Evolutionary conservation across 2,797 vertebrate genomes (phyloP).

Genomic region (Botia kubotai): DNA sequence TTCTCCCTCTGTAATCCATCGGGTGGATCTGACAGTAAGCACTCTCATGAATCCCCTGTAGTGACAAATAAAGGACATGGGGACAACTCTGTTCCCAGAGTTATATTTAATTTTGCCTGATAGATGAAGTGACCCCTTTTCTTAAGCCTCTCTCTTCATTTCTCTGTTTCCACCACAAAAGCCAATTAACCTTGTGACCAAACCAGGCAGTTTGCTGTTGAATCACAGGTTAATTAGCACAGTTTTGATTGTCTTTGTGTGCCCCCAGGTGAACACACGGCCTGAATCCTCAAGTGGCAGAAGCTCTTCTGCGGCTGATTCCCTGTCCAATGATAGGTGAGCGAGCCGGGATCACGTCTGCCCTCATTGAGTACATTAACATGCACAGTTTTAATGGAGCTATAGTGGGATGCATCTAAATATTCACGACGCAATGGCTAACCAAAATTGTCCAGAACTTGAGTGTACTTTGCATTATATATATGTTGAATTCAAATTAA

Average conservation of each 20-base stretch:
- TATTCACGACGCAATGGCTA: too few species aligned
- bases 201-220: slow-evolving; percentile 76
- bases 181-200: slow-evolving; percentile 84
- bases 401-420: neutral
- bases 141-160: slow-evolving; percentile 33
- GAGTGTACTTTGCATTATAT: too few species aligned
- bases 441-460: too few species aligned
- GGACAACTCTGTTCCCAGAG: slow-evolving; percentile 48
- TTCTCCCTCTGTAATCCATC: slow-evolving; percentile 46
- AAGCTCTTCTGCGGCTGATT: slow-evolving; percentile 79
- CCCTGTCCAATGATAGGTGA: slow-evolving; percentile 93
- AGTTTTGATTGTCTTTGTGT: slow-evolving; percentile 55
- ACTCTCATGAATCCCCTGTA: slow-evolving; percentile 46
- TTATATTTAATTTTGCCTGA: slow-evolving; percentile 48
- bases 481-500: too few species aligned
- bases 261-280: slow-evolving; percentile 90
- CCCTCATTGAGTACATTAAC: neutral
- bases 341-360: slow-evolving; percentile 53
- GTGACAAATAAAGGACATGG: slow-evolving; percentile 52
- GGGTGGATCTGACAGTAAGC: slow-evolving; percentile 48
- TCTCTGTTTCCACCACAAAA: slow-evolving; percentile 59
- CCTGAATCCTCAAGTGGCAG: slow-evolving; percentile 86
- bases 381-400: neutral
- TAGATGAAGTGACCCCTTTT: slow-evolving; percentile 50
- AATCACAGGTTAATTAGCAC: slow-evolving; percentile 82